These are phyloP conservation scores for Cyprinella venusta DNA, from an alignment of 2,797 vertebrate species.

Conservation along the genomic window DNA sequence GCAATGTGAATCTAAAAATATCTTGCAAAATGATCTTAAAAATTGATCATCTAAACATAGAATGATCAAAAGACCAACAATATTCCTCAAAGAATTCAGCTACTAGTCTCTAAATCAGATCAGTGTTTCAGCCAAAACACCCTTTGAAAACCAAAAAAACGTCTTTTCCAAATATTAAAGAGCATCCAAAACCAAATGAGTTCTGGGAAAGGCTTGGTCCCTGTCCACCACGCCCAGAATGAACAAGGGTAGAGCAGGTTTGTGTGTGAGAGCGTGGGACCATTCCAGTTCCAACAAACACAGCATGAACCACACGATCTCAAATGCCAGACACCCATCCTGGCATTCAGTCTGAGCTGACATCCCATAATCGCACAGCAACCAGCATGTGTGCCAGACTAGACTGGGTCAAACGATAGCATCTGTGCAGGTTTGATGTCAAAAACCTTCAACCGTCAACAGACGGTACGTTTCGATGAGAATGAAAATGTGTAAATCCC, in stretches of 20 bases:
- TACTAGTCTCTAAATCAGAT: not conserved
- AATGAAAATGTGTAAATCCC: not conserved
- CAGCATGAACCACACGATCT: constrained; percentile 47
- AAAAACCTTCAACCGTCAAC: not conserved
- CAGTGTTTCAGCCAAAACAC: not conserved
- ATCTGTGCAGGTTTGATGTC: constrained; percentile 19
- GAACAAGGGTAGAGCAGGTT: constrained; percentile 33
- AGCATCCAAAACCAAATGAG: constrained; percentile 38
- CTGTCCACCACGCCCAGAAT: constrained; percentile 28
- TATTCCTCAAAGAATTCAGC: constrained; percentile 18
- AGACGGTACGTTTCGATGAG: not conserved
- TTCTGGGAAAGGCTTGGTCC: constrained; percentile 45
- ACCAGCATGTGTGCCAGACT: constrained; percentile 41
- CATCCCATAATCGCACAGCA: constrained; percentile 59
- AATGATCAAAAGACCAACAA: not conserved
- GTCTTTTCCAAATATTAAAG: constrained; percentile 28
- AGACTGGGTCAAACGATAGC: constrained; percentile 36
- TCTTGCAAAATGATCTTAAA: not conserved
- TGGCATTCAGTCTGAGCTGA: constrained; percentile 55
- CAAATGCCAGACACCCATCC: constrained; percentile 55
- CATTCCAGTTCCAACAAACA: constrained; percentile 35
- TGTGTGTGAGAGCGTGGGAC: constrained; percentile 29
- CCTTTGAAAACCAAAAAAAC: not conserved
- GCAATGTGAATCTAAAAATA: not conserved
- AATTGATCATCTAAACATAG: not conserved